Evolutionary conservation across 1,140 invertebrate species (phyloP), one percentile per base, ranked within the genome.

Genomic region (Drosophila pandora): DNA sequence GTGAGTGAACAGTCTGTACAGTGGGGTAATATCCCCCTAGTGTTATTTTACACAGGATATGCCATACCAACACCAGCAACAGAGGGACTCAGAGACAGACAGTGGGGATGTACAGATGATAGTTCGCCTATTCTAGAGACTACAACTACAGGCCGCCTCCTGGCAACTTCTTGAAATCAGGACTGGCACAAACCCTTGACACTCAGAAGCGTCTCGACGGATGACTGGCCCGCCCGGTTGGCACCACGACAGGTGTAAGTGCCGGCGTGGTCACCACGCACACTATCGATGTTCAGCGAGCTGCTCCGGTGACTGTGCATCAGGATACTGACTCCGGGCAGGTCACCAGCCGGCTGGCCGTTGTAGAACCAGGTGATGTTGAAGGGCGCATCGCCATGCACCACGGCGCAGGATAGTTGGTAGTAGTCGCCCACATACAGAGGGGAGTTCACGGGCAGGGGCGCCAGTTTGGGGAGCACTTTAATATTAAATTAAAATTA

Each of bases 361-460:
- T 97, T 95, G 90, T 96, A 96, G 78, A 94, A 94, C 96, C 96
- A 97, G 64, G 94, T 93, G 59, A 97, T 95, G 68, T 94, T 94
- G 69, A 96, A 93, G 8, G 96, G 96, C 71, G 94, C 93, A 92
- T 96, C 96, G 53, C 96, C 96, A 90, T 96, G 96, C 70, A 95
- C 93, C 47, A 97, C 95, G 28, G 95, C 94, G 92, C 96, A 97
- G 69, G 94, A 94, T 28, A 96, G 93, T 60, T 96, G 95, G 65
- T 95, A 95, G 70, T 95, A 94, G 91, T 96, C 95, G 67, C 96
- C 96, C 90, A 95, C 95, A 92, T 96, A 96, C 13, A 96, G 93
- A 58, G 95, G 94, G 74, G 95, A 95, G 72, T 97, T 96, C 55
- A 95, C 94, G 17, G 90, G 87, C 52, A 91, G 50, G 17, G 79